phyloP scores from a whole-genome alignment of 2,113 vertebrate genomes.

The Carassius gibelio region DNA sequence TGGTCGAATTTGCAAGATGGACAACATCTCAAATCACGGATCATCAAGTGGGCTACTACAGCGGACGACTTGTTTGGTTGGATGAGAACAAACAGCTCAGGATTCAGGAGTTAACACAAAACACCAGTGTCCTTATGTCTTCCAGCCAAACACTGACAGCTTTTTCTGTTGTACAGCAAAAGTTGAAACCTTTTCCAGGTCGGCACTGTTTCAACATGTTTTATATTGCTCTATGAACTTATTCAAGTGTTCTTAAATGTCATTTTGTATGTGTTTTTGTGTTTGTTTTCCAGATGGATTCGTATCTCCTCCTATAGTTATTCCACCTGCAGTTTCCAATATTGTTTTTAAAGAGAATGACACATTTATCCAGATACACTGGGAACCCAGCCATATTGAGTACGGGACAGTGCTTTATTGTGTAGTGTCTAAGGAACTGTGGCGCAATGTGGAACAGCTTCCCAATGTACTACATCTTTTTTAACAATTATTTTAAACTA shows the following conservation, averaged over 20 bases:
- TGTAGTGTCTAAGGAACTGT: conserved; percentile 65
- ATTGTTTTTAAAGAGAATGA: conserved; percentile 70
- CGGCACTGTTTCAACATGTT: neutral
- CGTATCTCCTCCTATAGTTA: conserved; percentile 70
- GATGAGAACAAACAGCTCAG: conserved; percentile 70
- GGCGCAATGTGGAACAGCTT: neutral
- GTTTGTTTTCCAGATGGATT: conserved; percentile 46
- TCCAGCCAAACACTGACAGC: conserved; percentile 66
- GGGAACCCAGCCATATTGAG: conserved; percentile 69
- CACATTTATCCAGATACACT: conserved; percentile 68
- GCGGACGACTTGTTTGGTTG: conserved; percentile 77
- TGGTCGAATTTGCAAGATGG: conserved; percentile 61
- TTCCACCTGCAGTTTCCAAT: conserved; percentile 69
- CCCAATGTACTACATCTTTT: neutral
- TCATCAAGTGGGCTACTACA: conserved; percentile 70
- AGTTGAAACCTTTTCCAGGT: conserved; percentile 79
- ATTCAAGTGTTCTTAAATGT: neutral
- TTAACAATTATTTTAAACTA: neutral
- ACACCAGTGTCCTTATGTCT: conserved; percentile 69
- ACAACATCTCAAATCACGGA: conserved; percentile 72
- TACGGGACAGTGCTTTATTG: conserved; percentile 77
- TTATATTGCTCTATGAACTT: neutral
- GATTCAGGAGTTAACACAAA: conserved; percentile 74
- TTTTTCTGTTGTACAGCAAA: conserved; percentile 73
- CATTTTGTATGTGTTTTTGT: neutral